Conservation (phyloP, 2,797 vertebrate genomes). For the Dryobates pubescens region DNA sequence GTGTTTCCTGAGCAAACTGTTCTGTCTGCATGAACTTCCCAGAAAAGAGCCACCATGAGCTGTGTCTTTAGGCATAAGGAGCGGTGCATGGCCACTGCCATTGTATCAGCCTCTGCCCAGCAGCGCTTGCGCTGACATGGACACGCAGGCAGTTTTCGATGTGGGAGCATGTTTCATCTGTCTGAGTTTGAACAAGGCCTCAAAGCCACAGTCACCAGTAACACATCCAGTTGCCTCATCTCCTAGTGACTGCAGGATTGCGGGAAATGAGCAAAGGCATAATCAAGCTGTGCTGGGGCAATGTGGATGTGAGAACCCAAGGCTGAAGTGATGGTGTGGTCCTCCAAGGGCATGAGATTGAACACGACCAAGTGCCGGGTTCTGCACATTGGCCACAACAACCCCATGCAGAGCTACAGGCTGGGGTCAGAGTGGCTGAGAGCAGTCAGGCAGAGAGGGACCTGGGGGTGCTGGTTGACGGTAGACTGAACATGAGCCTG, state of each 20-base stretch:
- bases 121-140: background rate
- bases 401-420: no score
- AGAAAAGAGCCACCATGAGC: background rate
- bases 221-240: background rate
- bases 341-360: no score
- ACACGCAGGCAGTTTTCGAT: background rate
- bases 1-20: background rate
- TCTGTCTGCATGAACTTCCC: background rate
- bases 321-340: background rate
- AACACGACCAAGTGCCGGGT: no score
- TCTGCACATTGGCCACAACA: no score
- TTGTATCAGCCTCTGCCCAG: background rate
- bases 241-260: background rate
- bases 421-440: no score
- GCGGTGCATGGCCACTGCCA: background rate
- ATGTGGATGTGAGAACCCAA: rapidly evolving
- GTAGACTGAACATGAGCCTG: no score
- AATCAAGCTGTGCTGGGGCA: background rate
- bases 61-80: background rate
- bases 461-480: no score
- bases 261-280: background rate
- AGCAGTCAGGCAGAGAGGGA: no score
- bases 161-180: background rate
- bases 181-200: background rate
- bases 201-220: background rate